Evolutionary conservation across 1,140 invertebrate genomes (phyloP).

Genomic region (Antheraea pernyi): DNA sequence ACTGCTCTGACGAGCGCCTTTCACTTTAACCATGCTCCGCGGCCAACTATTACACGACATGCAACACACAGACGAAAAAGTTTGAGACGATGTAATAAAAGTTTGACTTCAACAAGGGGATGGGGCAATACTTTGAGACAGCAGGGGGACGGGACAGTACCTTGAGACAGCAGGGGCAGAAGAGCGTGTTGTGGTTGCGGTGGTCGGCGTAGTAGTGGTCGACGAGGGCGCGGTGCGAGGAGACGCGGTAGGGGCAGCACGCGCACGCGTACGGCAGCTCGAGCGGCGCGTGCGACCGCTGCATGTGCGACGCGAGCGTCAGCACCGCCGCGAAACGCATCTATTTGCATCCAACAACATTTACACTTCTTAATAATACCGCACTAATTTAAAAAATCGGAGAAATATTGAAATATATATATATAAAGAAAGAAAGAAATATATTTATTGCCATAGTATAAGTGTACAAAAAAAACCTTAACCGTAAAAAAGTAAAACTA

Average conservation of each 20-base stretch:
- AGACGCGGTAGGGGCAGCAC: conserved; percentile 86
- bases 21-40: too few species aligned
- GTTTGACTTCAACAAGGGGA: too few species aligned
- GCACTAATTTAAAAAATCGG: too few species aligned
- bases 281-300: conserved; percentile 85
- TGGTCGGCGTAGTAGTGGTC: conserved; percentile 87
- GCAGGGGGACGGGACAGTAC: conserved; percentile 40
- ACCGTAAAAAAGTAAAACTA: too few species aligned
- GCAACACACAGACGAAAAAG: too few species aligned
- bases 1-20: too few species aligned
- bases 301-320: conserved; percentile 86
- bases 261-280: conserved; percentile 91
- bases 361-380: neutral
- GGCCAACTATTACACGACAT: too few species aligned
- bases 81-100: too few species aligned
- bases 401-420: too few species aligned
- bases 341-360: conserved; percentile 34
- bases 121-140: neutral
- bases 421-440: too few species aligned
- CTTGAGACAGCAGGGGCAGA: conserved; percentile 88
- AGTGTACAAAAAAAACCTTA: too few species aligned
- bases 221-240: conserved; percentile 86
- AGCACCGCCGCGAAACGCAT: conserved; percentile 80
- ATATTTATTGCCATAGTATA: too few species aligned
- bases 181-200: conserved; percentile 62